Conservation (phyloP, 1,140 invertebrate genomes). For the Drosophila neocordata region DNA sequence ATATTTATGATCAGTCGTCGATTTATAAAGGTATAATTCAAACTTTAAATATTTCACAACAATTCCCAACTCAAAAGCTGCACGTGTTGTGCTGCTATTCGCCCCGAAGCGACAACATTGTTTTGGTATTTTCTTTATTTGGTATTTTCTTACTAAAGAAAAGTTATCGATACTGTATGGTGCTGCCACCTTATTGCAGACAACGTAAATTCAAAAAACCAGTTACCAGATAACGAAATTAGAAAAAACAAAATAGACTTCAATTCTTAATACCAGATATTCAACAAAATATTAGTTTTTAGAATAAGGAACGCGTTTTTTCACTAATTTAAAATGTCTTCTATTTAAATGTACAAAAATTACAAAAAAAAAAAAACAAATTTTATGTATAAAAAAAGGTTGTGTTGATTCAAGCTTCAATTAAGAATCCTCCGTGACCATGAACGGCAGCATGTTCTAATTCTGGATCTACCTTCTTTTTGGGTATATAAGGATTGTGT, state of each 20-base stretch:
- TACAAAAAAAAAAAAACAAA: conserved; percentile 19
- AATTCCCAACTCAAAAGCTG: conserved; percentile 11
- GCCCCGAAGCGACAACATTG: conserved; percentile 36
- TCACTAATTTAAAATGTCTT: too few species aligned
- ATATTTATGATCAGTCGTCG: background rate
- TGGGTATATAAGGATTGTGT: conserved; percentile 91
- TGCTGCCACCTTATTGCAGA: background rate
- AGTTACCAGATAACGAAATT: too few species aligned
- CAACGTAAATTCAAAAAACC: background rate
- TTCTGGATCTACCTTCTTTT: conserved; percentile 84
- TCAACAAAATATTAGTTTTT: too few species aligned
- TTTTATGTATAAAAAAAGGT: background rate
- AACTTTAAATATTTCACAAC: conserved; percentile 28
- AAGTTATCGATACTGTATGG: background rate
- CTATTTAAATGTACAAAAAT: conserved; percentile 70
- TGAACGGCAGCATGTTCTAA: conserved; percentile 41
- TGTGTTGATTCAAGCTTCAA: conserved; percentile 58
- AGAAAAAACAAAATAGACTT: too few species aligned
- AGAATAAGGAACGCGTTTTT: too few species aligned
- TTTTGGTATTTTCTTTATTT: too few species aligned
- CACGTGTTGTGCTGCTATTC: conserved; percentile 50
- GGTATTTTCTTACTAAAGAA: conserved; percentile 13
- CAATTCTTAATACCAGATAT: too few species aligned
- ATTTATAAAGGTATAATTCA: background rate
- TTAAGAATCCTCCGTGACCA: conserved; percentile 81